Evolutionary conservation across 2,888 invertebrate genomes (phyloP).

Genomic region (Cybosia mesomella): DNA sequence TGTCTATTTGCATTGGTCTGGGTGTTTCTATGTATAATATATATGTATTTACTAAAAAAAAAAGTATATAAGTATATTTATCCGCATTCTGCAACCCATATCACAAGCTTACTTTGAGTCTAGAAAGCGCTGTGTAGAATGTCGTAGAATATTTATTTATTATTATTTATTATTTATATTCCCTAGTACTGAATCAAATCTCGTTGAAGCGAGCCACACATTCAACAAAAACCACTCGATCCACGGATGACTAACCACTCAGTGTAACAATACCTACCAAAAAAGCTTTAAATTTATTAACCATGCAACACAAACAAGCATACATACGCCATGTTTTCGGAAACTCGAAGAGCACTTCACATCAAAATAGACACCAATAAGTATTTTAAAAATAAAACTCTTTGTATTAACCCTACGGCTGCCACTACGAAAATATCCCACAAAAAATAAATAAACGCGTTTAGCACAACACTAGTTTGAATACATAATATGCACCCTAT

Average conservation of each 20-base stretch:
- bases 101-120: too few relatives aligned
- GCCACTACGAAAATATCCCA: slow-evolving; percentile 33
- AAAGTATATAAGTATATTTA: too few relatives aligned
- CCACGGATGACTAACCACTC: slow-evolving; percentile 31
- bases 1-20: too few relatives aligned
- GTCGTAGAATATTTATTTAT: too few relatives aligned
- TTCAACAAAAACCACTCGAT: slow-evolving; percentile 15
- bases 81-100: too few relatives aligned
- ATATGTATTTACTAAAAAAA: too few relatives aligned
- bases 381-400: slow-evolving; percentile 54
- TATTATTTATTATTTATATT: not conserved
- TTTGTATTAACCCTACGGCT: slow-evolving; percentile 53
- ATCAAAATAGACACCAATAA: slow-evolving; percentile 80
- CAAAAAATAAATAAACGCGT: slow-evolving; percentile 67
- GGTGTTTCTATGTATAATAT: too few relatives aligned
- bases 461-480: slow-evolving; percentile 69
- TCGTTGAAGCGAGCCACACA: slow-evolving; percentile 9
- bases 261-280: slow-evolving; percentile 44
- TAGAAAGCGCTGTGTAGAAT: too few relatives aligned
- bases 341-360: slow-evolving; percentile 73
- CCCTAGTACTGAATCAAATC: not conserved
- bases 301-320: slow-evolving; percentile 69
- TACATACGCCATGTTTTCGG: slow-evolving; percentile 66
- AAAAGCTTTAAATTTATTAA: slow-evolving; percentile 61
- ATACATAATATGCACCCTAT: slow-evolving; percentile 76